These are phyloP conservation scores for Syrphus vitripennis DNA, from an alignment of 2,888 invertebrate species.

Conservation along the genomic window DNA sequence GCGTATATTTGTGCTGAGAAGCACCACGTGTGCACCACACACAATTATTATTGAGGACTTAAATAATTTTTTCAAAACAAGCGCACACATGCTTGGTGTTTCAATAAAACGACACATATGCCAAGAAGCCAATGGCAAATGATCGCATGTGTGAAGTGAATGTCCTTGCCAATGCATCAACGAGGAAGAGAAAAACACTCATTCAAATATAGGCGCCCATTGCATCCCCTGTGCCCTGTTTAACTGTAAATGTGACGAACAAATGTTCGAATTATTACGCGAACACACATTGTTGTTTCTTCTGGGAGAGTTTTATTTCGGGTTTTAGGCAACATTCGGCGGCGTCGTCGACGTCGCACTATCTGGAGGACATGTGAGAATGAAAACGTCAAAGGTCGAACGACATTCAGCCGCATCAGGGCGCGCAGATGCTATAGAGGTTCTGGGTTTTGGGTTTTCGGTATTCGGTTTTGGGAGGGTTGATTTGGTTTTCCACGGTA, in stretches of 20 bases:
- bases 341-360: constrained; percentile 2
- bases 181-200: constrained; percentile 49
- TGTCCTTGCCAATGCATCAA: constrained; percentile 62
- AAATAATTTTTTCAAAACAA: not conserved
- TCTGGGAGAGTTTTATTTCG: constrained; percentile 30
- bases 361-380: constrained; percentile 64
- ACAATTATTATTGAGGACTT: constrained; percentile 46
- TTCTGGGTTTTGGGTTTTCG: not conserved
- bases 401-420: constrained; percentile 65
- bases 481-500: constrained; percentile 27
- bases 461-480: constrained; percentile 40
- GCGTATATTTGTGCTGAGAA: constrained; percentile 17
- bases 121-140: constrained; percentile 65
- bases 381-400: constrained; percentile 52
- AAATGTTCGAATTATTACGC: constrained; percentile 61
- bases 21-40: constrained; percentile 67
- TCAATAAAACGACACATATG: constrained; percentile 60
- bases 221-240: constrained; percentile 61
- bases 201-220: constrained; percentile 48
- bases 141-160: constrained; percentile 70
- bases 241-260: constrained; percentile 61
- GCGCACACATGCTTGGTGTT: constrained; percentile 58
- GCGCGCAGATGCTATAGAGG: constrained; percentile 61
- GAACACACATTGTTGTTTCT: constrained; percentile 30
- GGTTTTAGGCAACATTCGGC: not conserved